These are phyloP conservation scores for Heloderma charlesbogerti DNA, from an alignment of 2,113 vertebrate species.

Conservation along the genomic window DNA sequence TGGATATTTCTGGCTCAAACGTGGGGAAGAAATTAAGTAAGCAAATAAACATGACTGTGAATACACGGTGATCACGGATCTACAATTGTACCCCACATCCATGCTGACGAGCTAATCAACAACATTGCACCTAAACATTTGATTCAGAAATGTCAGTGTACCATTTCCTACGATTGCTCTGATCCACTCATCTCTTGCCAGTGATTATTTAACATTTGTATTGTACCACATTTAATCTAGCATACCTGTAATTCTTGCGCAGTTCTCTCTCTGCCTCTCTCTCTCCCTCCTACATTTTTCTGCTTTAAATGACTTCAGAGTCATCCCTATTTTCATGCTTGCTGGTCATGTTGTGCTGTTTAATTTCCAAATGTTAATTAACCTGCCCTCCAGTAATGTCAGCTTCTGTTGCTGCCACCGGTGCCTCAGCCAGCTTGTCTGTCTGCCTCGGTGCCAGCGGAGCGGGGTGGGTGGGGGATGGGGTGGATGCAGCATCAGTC, in stretches of 20 bases:
- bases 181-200: neutral
- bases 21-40: neutral
- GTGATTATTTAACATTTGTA: neutral
- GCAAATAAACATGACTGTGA: neutral
- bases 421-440: neutral
- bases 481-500: neutral
- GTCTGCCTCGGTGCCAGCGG: neutral
- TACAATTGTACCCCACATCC: neutral
- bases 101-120: neutral
- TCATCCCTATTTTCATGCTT: constrained; percentile 25
- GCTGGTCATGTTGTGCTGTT: constrained; percentile 6
- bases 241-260: neutral
- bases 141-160: neutral
- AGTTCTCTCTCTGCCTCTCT: neutral
- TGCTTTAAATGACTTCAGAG: constrained; percentile 10
- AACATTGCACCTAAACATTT: neutral
- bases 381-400: constrained; percentile 28
- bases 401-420: neutral
- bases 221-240: neutral
- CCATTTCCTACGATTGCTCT: neutral
- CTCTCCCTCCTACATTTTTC: neutral
- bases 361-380: constrained; percentile 46
- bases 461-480: neutral
- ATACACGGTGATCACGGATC: neutral
- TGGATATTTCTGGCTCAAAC: too few relatives aligned